These are phyloP conservation scores for Spea hammondii DNA, from an alignment of 2,797 vertebrate species.

Conservation along the genomic window DNA sequence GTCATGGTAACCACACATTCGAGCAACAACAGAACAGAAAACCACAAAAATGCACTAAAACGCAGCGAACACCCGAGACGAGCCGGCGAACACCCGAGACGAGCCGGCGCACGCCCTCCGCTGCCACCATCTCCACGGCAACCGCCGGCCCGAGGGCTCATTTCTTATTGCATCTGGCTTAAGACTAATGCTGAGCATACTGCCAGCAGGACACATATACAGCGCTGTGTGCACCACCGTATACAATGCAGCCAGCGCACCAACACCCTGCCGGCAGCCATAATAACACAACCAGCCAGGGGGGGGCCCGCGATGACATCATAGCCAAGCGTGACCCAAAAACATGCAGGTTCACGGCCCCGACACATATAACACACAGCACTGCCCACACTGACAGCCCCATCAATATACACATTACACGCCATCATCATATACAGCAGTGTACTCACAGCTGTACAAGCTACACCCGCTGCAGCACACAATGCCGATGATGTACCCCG, in stretches of 20 bases:
- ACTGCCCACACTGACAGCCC: not conserved
- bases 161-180: no score
- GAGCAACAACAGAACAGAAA: conserved; percentile 16
- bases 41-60: conserved; percentile 40
- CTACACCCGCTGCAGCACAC: no score
- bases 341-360: no score
- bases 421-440: not conserved
- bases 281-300: no score
- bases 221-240: not conserved
- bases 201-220: not conserved
- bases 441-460: no score
- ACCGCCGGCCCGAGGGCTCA: no score
- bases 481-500: no score
- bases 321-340: no score
- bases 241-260: no score
- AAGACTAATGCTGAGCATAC: not conserved
- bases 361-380: not conserved
- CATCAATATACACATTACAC: not conserved
- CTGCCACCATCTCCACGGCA: no score
- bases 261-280: no score
- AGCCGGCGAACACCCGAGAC: not conserved
- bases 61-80: conserved; percentile 1
- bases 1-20: conserved; percentile 34
- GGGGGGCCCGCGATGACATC: no score
- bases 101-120: not conserved